Evolutionary conservation across 2,888 invertebrate genomes (phyloP), one percentile per base, ranked within the genome.

Genomic region (Mermis nigrescens): DNA sequence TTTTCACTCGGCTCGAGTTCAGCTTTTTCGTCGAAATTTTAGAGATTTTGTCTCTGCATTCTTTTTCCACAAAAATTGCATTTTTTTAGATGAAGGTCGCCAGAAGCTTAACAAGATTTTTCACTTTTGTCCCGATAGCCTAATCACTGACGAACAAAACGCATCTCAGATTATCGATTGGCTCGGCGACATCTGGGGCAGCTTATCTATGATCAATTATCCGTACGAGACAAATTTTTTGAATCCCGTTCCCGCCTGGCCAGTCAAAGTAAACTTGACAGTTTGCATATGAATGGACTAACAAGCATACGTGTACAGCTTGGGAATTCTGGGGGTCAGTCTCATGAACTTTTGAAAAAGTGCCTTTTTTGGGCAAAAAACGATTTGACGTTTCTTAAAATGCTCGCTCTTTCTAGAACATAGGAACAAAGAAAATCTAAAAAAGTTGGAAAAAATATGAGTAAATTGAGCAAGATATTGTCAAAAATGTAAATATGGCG

Each of bases 161-260:
- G 69, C 82, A 0, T 67, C 74, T 0, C 66, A 65, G 0, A 76
- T 91, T 19, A 77, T 84, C 63, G 79, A 80, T 46, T 91, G 83
- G 80, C 74, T 92, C 1, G 70, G 75, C 32, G 80, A 82, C 62
- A 80, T 85, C 64, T 87, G 85, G 72, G 80, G 80, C 7, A 83
- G 84, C 67, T 73, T 92, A 63, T 91, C 90, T 0, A 94, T 94
- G 92, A 83, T 84, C 22, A 85, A 98, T 76, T 98, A 95, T 74
- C 94, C 95, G 0, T 95, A 91, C 72, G 76, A 83, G 0, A 81
- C 84, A 0, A 80, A 81, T 68, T 95, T 95, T 73, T 75, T 95
- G 56, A 60, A 60, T 4, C 73, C 75, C 24, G 68, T 95, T 28
- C 92, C 94, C 0, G 86, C 82, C 0, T 80, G 86, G 74, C 94